A percentile compares a stretch with the other conserved stretches of the same genome.
phyloP scores from a whole-genome alignment of 2,113 vertebrate genomes.

The Bettongia penicillata region DNA sequence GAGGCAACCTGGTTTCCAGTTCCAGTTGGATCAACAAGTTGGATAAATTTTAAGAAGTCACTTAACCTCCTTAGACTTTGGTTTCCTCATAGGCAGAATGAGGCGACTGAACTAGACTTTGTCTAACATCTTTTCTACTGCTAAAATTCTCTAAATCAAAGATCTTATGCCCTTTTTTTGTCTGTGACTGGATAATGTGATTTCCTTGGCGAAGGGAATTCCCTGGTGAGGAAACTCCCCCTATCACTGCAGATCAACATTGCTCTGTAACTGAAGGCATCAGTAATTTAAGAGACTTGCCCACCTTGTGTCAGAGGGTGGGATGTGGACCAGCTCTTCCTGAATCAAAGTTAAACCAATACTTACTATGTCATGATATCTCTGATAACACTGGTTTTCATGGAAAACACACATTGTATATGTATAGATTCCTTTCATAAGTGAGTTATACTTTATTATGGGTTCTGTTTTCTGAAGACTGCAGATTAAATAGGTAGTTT shows the following conservation, averaged over 20 bases:
- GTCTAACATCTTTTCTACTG: neutral
- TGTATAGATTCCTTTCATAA: neutral
- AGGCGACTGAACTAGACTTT: neutral
- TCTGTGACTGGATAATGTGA: neutral
- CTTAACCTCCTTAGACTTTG: neutral
- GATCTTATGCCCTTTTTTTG: neutral
- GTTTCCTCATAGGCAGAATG: constrained; percentile 5
- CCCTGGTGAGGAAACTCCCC: neutral
- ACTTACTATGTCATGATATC: neutral
- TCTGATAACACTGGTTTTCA: neutral
- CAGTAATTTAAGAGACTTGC: neutral
- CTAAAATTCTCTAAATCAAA: neutral
- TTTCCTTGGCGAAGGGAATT: neutral
- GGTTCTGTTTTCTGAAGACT: neutral
- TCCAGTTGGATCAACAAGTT: neutral
- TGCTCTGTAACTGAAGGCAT: neutral
- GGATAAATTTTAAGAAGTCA: neutral
- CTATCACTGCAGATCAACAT: neutral
- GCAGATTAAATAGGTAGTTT: neutral
- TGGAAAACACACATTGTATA: neutral
- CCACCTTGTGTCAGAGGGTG: neutral
- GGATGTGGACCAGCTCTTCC: neutral
- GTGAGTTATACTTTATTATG: neutral
- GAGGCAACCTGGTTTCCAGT: neutral
- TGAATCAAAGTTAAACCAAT: neutral